These are phyloP conservation scores for Philopotamus ludificatus DNA, from an alignment of 1,140 invertebrate species.

Conservation along the genomic window DNA sequence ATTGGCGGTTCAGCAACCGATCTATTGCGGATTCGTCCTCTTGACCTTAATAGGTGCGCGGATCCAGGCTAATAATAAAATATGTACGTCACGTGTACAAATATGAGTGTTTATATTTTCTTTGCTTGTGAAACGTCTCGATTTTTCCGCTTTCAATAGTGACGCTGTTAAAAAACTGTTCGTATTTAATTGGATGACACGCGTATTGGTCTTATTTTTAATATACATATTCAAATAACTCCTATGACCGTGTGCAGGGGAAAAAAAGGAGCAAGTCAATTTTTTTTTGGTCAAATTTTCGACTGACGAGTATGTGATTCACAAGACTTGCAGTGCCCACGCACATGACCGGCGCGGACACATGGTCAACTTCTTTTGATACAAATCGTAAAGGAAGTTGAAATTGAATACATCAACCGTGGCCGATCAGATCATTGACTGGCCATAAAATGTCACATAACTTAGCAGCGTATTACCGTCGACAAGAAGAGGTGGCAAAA, in stretches of 20 bases:
- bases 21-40: not conserved
- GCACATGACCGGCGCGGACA: not conserved
- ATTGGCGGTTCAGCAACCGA: not conserved
- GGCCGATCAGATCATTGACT: not conserved
- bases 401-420: not conserved
- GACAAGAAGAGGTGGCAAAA: conserved; percentile 1
- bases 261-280: too few relatives aligned
- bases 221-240: too few relatives aligned
- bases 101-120: too few relatives aligned
- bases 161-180: too few relatives aligned
- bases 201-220: too few relatives aligned
- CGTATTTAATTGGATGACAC: too few relatives aligned
- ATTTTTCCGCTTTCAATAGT: too few relatives aligned
- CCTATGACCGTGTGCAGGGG: too few relatives aligned
- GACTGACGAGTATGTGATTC: not conserved
- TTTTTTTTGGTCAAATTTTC: too few relatives aligned
- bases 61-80: too few relatives aligned
- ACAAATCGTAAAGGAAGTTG: not conserved
- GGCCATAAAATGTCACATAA: not conserved
- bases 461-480: not conserved
- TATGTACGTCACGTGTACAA: too few relatives aligned
- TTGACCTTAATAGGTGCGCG: not conserved
- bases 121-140: too few relatives aligned
- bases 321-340: not conserved
- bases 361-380: not conserved